phyloP scores from a whole-genome alignment of 2,888 invertebrate genomes.

The Acanthoscelides obtectus region DNA sequence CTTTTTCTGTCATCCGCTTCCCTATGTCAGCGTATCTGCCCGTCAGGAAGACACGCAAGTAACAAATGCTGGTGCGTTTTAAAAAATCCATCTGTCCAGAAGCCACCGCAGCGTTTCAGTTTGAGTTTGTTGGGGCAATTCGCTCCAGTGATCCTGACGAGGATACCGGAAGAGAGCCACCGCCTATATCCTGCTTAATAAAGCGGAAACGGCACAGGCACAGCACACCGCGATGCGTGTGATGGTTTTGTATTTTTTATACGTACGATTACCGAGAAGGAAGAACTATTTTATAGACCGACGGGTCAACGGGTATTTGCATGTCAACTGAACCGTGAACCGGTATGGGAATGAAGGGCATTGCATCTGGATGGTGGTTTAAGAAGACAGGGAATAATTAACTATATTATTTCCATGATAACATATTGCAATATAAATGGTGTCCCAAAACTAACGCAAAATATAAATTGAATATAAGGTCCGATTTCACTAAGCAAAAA shows the following conservation, averaged over 20 bases:
- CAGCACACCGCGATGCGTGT: not conserved
- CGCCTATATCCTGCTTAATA: conserved; percentile 46
- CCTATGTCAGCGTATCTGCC: too few species aligned
- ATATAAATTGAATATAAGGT: too few species aligned
- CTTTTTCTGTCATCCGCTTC: too few species aligned
- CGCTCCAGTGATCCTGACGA: conserved; percentile 1
- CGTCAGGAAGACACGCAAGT: too few species aligned
- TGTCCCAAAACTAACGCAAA: too few species aligned
- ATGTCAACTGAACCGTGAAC: not conserved
- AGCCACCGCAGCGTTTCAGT: not conserved
- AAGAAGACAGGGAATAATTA: not conserved
- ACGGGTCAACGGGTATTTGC: not conserved
- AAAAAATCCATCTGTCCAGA: not conserved
- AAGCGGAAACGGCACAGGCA: conserved; percentile 42
- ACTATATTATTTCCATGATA: too few species aligned
- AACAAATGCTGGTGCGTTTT: not conserved
- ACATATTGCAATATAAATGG: too few species aligned
- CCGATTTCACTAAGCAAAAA: too few species aligned
- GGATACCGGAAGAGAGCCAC: conserved; percentile 37
- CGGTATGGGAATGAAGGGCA: not conserved
- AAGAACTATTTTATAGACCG: not conserved
- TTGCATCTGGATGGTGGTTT: not conserved
- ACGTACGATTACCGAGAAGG: not conserved
- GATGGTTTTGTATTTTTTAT: not conserved
- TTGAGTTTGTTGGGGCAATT: not conserved